phyloP scores from a whole-genome alignment of 2,113 vertebrate species.

The Phrynosoma platyrhinos region DNA sequence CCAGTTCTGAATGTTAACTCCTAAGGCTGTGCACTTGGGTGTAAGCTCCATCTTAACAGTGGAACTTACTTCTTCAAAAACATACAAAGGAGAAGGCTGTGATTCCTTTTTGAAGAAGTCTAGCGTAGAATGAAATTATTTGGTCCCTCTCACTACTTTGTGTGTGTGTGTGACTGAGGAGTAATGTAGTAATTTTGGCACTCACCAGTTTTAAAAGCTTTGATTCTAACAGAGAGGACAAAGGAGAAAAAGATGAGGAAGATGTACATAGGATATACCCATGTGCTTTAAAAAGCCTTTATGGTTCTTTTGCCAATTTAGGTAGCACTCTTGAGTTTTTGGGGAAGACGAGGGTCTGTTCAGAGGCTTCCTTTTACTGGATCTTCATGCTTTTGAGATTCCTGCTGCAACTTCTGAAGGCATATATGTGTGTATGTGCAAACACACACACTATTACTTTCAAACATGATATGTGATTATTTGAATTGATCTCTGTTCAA shows the following conservation, averaged over 20 bases:
- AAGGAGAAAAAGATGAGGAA: no score
- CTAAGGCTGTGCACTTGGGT: no score
- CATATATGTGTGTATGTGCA: not conserved
- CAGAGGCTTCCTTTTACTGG: not conserved
- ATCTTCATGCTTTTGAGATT: not conserved
- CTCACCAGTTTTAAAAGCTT: not conserved
- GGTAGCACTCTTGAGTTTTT: not conserved
- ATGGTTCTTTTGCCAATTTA: not conserved
- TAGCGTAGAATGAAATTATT: not conserved
- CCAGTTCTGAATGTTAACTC: not conserved
- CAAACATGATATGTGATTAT: not conserved
- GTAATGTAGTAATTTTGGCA: not conserved
- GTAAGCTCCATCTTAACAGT: not conserved
- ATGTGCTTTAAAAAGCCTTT: no score
- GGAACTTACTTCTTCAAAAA: not conserved
- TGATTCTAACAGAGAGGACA: no score
- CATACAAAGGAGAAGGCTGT: not conserved
- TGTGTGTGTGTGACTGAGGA: not conserved
- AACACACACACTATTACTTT: not conserved
- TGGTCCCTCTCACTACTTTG: no score
- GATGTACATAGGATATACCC: no score
- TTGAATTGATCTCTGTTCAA: slow-evolving; percentile 18
- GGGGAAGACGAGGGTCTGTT: not conserved
- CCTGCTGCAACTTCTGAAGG: not conserved
- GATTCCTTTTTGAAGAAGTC: no score